Evolutionary conservation across 1,140 invertebrate species (phyloP).

Genomic region (Zaprionus kolodkinae): DNA sequence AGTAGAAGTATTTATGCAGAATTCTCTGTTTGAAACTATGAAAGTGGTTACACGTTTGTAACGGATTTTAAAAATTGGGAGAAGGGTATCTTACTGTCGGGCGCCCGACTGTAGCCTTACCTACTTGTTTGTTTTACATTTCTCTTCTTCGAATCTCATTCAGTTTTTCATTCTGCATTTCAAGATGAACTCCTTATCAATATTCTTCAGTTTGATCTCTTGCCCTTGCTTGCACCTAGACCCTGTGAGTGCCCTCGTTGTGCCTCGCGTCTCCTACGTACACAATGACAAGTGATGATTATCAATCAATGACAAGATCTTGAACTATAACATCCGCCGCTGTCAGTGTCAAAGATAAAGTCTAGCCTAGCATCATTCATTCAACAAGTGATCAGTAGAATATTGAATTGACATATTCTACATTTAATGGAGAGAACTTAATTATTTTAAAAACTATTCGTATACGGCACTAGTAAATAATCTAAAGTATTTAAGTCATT

Average conservation of each 20-base stretch:
- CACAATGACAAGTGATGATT: slow-evolving; percentile 22
- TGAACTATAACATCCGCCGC: slow-evolving; percentile 24
- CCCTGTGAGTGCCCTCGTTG: slow-evolving; percentile 11
- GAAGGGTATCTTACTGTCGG: too few relatives aligned
- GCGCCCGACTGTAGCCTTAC: too few relatives aligned
- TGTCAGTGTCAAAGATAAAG: slow-evolving; percentile 14
- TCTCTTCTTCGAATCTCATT: slow-evolving; percentile 3
- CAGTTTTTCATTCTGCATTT: slow-evolving; percentile 14
- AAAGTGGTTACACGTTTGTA: too few relatives aligned
- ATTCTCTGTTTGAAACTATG: too few relatives aligned
- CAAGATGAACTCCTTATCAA: slow-evolving; percentile 14
- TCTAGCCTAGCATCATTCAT: not conserved
- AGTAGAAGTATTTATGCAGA: too few relatives aligned
- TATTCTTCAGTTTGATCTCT: slow-evolving; percentile 4
- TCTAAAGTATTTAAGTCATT: too few relatives aligned
- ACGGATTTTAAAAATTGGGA: too few relatives aligned
- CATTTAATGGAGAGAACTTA: not conserved
- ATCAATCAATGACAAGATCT: slow-evolving; percentile 36
- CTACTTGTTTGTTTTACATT: slow-evolving; percentile 6
- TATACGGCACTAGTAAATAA: not conserved
- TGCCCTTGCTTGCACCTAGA: slow-evolving; percentile 30
- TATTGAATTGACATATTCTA: not conserved
- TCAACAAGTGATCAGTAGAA: not conserved
- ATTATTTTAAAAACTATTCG: too few relatives aligned
- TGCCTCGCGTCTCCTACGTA: not conserved